Evolutionary conservation across 2,888 invertebrate genomes (phyloP), one percentile per base, ranked within the genome.

Genomic region (Chaetoderma sp.): DNA sequence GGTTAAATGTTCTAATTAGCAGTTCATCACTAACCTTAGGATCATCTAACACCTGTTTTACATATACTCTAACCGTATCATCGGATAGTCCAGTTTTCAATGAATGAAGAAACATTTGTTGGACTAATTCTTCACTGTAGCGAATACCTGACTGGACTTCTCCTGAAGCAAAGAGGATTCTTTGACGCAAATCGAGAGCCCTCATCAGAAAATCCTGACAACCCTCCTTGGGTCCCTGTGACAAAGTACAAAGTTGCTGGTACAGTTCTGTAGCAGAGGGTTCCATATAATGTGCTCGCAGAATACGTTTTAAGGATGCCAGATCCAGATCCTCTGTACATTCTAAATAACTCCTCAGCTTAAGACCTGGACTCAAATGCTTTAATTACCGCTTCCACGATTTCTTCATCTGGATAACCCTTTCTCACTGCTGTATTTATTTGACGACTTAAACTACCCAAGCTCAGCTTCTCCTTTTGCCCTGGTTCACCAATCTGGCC

Each of bases 251-350:
- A 6, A 64, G 25, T 59, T 64, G 54, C 42, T 50, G 32, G 49
- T 63, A 63, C 18, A 50, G 59, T 59, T 63, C 63, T n/a, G 62
- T 56, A 3, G 62, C 54, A 18, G 57, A 57, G 16, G 52, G 42
- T 33, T 59, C 64, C 16, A 45, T 49, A n/a, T 64, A 58, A 30
- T 59, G 32, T 18, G 59, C 32, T 30, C 59, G 39, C 23, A 64
- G 28, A 8, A 28, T 42, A 16, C 21, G 27, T 27, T n/a, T 39
- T 30, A 23, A 27, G 8, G 23, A 28, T 13, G 8, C 25, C 16
- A 58, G 3, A 25, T 25, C 45, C 8, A 58, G 58, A 8, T 44
- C 44, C 2, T 56, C 56, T 3, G 10, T 44, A 13, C 21, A n/a
- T 21, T 58, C 58, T n/a, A 58, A n/a, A 30, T 58, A 58, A 2